Base-by-base conservation (phyloP, 2,888 invertebrate species). In the Tortricodes alternella region DNA sequence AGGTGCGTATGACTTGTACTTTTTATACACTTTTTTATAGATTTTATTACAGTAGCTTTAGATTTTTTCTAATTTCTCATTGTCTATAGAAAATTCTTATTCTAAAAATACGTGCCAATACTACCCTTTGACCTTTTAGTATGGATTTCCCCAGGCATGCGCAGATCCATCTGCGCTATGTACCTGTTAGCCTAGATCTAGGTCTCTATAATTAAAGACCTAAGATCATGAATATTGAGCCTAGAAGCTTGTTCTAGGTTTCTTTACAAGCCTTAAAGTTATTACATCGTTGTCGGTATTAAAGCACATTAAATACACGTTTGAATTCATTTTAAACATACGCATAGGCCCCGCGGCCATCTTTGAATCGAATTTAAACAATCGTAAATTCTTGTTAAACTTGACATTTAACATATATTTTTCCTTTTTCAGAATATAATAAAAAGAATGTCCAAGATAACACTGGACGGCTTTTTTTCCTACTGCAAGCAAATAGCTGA, bases 401-500 rank as follows among this genome's bases (percentile, higher is more conserved):
- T 29, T 1, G 18, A 39, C 34, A 41, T 19, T 35, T 46, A 48
- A 46, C 65, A 66, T 64, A 67, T 64, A 74, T 74, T 83, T 83
- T 78, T 87, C 80, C 86, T 74, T 88, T 85, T 84, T 74, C 89
- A 89, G 89, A 89, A 71, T 76, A 74, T 74, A 76, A 68, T 76
- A 80, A 73, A 73, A 63, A 76, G 74, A 70, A 89, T 90, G 89
- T 90, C 91, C 75, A 91, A 91, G 80, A 80, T 89, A 73, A 88
- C 84, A 68, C 74, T 91, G 86, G 91, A 91, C 83, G 88, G 90
- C 80, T 90, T 91, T 86, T 90, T 87, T 85, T 88, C 89, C 71
- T 91, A 91, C 89, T 91, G 91, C 90, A 91, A 91, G 86, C 89
- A 89, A 84, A 89, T 91, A 74, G 91, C 91, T 71, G 91, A 91